Base-by-base conservation (phyloP, 1,140 invertebrate species). In the Lepidurus arcticus region DNA sequence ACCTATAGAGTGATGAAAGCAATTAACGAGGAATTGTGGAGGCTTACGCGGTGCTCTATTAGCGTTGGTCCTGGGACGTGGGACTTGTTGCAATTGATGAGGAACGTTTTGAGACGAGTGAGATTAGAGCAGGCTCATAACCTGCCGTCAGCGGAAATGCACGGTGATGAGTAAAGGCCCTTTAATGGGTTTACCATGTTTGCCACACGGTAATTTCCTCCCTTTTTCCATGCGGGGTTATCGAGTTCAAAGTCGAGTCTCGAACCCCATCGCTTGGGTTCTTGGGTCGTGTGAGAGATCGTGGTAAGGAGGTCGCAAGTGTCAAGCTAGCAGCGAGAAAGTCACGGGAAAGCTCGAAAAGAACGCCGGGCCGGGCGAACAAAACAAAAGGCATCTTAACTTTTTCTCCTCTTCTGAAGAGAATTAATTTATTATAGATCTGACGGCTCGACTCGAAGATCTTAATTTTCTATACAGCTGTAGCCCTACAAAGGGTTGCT, bases 61-160 rank as follows among this genome's bases (percentile, higher is more conserved):
- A 21, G 53, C 53, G 7, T 65, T 65, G 53, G 16, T 21, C 53
- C 1, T 9, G 34, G 34, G 34, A 34, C 34, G 34, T 34, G 34
- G 34, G 34, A 34, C 34, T 34, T 34, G 34, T 4, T 34, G 4
- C 34, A 34, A 34, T 34, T 34, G 21, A n/a, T 65, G 53, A 65
- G 53, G 16, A 65, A 16, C 53, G 34, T 34, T 34, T 34, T 34
- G 53, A 65, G 53, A 21, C 6, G 16, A n/a, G 53, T 7, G 53
- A 21, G 16, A 65, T 65, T 65, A 65, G 53, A 65, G 13, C 53
- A n/a, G 53, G 53, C 53, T 65, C 13, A 65, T 65, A 65, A 65
- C 53, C 53, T 65, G 53, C 53, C 53, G 53, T 65, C 53, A 65
- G 53, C 53, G 53, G 53, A 65, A 65, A 65, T 65, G 53, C 53